Conservation (phyloP, 2,113 vertebrate genomes). For the Lycocorax pyrrhopterus region DNA sequence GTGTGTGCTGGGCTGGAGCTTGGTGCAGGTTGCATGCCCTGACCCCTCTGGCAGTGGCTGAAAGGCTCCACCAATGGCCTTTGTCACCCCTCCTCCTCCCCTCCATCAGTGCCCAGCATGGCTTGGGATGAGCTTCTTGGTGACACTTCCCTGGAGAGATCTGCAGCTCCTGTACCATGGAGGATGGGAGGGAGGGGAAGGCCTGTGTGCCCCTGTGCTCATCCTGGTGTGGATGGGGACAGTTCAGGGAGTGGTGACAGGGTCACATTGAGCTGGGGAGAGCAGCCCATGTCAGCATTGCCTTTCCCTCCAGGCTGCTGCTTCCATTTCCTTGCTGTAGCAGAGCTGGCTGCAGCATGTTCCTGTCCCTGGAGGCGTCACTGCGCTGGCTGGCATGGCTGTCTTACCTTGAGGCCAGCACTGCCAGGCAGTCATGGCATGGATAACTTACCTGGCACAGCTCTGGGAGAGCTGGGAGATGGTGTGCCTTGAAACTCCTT, state of each 20-base stretch:
- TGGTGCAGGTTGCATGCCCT: not conserved
- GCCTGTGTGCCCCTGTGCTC: not conserved
- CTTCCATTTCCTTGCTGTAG: not conserved
- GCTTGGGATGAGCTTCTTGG: not conserved
- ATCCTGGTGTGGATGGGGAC: rapidly evolving
- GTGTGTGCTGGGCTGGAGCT: not conserved
- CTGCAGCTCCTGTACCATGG: rapidly evolving
- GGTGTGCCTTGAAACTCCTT: not conserved
- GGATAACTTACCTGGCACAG: not conserved
- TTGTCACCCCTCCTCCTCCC: not conserved
- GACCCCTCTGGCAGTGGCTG: rapidly evolving
- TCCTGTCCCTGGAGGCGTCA: rapidly evolving
- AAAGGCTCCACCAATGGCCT: not conserved
- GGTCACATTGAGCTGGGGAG: rapidly evolving
- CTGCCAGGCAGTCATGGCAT: not conserved
- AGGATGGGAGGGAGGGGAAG: not conserved
- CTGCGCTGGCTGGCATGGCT: not conserved
- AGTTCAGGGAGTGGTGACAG: rapidly evolving
- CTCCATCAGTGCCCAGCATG: too few relatives aligned
- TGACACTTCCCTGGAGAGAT: not conserved
- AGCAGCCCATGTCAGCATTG: not conserved
- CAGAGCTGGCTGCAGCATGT: not conserved
- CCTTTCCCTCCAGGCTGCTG: not conserved
- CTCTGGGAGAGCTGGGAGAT: not conserved
- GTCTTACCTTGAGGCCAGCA: not conserved